Conservation (phyloP, 2,113 vertebrate genomes). For the Rhipidura dahli region DNA sequence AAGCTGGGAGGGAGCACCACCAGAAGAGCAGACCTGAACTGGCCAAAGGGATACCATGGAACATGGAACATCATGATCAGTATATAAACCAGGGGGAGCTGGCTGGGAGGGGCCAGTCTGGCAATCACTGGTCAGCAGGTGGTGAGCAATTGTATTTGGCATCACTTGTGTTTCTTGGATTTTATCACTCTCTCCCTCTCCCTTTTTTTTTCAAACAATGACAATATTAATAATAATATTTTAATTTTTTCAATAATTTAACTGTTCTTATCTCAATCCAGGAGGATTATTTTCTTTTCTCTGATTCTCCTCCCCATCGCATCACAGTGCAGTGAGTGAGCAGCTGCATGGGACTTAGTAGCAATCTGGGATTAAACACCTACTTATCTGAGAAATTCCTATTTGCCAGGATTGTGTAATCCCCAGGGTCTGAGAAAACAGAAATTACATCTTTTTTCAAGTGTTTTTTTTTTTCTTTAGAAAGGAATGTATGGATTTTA, state of each 20-base stretch:
- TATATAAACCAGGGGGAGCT: not conserved
- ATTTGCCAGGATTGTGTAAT: not conserved
- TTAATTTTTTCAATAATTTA: not conserved
- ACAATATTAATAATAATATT: not conserved
- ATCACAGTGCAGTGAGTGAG: not conserved
- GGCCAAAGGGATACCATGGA: not conserved
- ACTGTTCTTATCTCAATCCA: not conserved
- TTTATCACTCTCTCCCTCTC: not conserved
- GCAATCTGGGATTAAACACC: not conserved
- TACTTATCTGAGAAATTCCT: not conserved
- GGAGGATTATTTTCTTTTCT: not conserved
- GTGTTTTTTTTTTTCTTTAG: not conserved
- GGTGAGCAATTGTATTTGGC: not conserved
- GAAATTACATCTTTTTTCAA: not conserved
- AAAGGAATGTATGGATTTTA: not conserved
- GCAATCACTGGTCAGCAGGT: rapidly evolving
- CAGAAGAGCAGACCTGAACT: not conserved
- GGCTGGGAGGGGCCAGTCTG: not conserved
- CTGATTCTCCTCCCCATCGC: not conserved
- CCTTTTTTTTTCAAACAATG: not conserved
- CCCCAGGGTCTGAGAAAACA: not conserved
- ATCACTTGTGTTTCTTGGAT: not conserved
- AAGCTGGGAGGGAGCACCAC: not conserved
- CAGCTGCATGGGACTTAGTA: not conserved
- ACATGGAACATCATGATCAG: too few species aligned